A percentile compares a stretch with the other conserved stretches of the same genome.
Evolutionary conservation across 30 jellyfish, hydroid and myxozoan species (phyloP).

Genomic region (Cassiopea andromeda): DNA sequence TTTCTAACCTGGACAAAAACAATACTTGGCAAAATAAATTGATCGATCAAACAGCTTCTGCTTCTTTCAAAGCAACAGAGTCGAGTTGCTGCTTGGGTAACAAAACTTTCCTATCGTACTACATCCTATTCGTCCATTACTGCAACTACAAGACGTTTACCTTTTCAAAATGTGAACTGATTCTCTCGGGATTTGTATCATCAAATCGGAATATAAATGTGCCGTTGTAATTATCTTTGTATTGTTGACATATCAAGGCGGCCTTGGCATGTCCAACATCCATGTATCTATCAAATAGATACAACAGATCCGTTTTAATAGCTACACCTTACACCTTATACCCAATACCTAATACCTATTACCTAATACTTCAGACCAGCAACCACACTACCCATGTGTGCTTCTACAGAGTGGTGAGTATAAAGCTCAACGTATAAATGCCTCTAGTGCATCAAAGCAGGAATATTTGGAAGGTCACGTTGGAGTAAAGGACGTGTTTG

Average conservation of each 20-base stretch:
- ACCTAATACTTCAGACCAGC: too few species aligned
- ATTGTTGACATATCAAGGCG: slow-evolving; percentile 55
- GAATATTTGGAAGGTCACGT: too few species aligned
- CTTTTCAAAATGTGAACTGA: slow-evolving; percentile 44
- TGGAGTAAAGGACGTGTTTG: too few species aligned
- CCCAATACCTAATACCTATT: background rate
- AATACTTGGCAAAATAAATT: background rate
- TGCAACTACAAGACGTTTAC: slow-evolving; percentile 8
- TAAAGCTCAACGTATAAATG: too few species aligned
- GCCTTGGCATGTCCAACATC: slow-evolving; percentile 77
- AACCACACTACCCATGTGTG: too few species aligned
- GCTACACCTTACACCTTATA: background rate
- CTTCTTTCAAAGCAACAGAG: background rate
- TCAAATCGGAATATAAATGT: slow-evolving; percentile 59
- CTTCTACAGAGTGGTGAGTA: too few species aligned
- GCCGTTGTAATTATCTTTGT: slow-evolving; percentile 62
- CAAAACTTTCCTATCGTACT: background rate
- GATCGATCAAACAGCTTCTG: background rate
- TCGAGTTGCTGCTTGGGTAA: background rate
- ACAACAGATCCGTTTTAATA: slow-evolving; percentile 1
- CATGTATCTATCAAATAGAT: slow-evolving; percentile 59
- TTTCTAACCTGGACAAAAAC: too few species aligned
- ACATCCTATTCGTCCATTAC: background rate
- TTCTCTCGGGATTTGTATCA: slow-evolving; percentile 68
- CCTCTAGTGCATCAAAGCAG: too few species aligned